Conservation (phyloP, 1,140 invertebrate species). For the Bradysia coprophila region DNA sequence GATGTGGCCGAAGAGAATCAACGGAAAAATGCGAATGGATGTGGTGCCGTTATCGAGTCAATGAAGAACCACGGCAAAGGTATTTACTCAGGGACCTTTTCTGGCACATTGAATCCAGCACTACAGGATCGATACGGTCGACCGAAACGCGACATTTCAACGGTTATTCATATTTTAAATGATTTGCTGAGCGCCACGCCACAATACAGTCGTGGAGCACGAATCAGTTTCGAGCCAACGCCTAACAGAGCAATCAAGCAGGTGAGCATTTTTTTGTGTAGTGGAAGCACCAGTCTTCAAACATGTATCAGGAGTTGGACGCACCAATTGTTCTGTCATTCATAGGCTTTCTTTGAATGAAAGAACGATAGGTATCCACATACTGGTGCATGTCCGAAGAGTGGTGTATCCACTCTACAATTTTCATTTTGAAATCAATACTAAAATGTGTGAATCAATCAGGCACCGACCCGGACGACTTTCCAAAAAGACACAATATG, state of each 20-base stretch:
- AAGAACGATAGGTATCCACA: too few species aligned
- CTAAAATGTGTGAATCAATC: too few species aligned
- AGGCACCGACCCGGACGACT: too few species aligned
- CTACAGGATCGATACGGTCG: conserved; percentile 78
- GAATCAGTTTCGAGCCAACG: conserved; percentile 26
- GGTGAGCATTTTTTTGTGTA: conserved; percentile 2
- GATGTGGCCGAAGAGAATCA: conserved; percentile 30
- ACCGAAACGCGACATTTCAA: conserved; percentile 80
- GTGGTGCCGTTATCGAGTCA: conserved; percentile 76
- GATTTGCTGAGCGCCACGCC: conserved; percentile 79
- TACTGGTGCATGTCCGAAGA: too few species aligned
- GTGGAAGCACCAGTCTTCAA: background rate
- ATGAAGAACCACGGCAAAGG: conserved; percentile 89
- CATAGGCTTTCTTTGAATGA: too few species aligned
- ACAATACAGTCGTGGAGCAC: conserved; percentile 25
- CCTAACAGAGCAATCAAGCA: conserved; percentile 8
- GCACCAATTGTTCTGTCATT: background rate
- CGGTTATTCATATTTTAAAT: conserved; percentile 89
- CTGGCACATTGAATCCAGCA: conserved; percentile 82
- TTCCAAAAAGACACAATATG: too few species aligned
- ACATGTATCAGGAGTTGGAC: too few species aligned
- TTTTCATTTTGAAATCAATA: too few species aligned
- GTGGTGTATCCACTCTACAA: too few species aligned
- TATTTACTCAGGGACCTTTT: conserved; percentile 65
- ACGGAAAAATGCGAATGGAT: conserved; percentile 25